A percentile compares a stretch with the other conserved stretches of the same genome.
Evolutionary conservation across 2,888 invertebrate genomes (phyloP).

Genomic region (Crematogaster levior): DNA sequence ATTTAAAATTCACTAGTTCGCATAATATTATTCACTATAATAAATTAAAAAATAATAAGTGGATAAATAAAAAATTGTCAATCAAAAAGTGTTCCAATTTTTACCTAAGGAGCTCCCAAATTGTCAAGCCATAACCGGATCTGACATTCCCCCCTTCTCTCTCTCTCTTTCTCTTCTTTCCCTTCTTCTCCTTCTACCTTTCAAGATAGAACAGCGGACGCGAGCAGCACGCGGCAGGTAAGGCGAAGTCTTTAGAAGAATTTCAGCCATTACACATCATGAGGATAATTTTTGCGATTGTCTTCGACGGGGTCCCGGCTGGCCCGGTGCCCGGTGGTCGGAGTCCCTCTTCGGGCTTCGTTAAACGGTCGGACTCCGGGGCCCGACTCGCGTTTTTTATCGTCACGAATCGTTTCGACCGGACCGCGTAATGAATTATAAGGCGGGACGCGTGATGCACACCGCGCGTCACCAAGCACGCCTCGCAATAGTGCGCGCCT

Average conservation of each 20-base stretch:
- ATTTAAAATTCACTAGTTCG: background rate
- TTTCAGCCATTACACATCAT: slow-evolving; percentile 83
- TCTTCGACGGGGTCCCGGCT: slow-evolving; percentile 65
- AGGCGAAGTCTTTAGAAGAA: slow-evolving; percentile 77
- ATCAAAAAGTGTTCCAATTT: background rate
- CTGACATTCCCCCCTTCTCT: slow-evolving; percentile 78
- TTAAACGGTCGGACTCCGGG: slow-evolving; percentile 66
- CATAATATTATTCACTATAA: background rate
- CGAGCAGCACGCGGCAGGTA: slow-evolving; percentile 39
- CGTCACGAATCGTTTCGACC: slow-evolving; percentile 76
- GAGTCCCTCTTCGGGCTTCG: slow-evolving; percentile 53
- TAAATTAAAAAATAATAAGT: background rate
- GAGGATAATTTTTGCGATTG: slow-evolving; percentile 83
- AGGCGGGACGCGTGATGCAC: slow-evolving; percentile 65
- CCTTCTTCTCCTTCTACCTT: slow-evolving; percentile 72
- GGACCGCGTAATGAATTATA: slow-evolving; percentile 79
- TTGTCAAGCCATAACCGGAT: slow-evolving; percentile 82
- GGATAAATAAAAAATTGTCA: background rate
- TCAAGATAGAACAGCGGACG: slow-evolving; percentile 74
- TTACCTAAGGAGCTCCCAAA: slow-evolving; percentile 68
- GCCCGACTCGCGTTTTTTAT: slow-evolving; percentile 74
- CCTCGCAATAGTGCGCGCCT: background rate
- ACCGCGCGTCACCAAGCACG: slow-evolving; percentile 41
- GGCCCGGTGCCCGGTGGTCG: slow-evolving; percentile 3
- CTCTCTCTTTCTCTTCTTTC: background rate